These are phyloP conservation scores for Drosophila longiperda DNA, from an alignment of 2,888 invertebrate genomes.

Conservation along the genomic window DNA sequence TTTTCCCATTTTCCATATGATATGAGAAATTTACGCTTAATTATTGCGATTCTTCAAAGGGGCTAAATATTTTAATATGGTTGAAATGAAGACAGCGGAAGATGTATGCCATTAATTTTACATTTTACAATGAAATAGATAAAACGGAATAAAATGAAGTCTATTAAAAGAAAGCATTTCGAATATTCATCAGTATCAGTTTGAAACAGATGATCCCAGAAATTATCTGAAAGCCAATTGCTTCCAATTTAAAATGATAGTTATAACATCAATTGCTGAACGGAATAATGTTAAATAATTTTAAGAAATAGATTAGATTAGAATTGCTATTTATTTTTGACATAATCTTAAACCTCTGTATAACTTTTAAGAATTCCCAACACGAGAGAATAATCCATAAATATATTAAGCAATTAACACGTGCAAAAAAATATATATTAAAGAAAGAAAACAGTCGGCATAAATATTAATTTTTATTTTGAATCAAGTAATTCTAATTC, in stretches of 20 bases:
- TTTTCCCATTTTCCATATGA: background rate
- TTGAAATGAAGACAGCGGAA: background rate
- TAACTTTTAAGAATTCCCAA: background rate
- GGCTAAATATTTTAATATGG: background rate
- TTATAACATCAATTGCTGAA: background rate
- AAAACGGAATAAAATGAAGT: background rate
- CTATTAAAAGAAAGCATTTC: background rate
- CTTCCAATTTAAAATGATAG: background rate
- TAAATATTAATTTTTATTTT: background rate
- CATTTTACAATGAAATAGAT: background rate
- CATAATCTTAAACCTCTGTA: background rate
- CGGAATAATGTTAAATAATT: fast-evolving
- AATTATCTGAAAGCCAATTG: background rate
- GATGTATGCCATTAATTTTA: background rate
- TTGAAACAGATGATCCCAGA: background rate
- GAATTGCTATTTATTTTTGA: background rate
- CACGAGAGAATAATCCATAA: background rate
- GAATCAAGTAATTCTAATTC: background rate
- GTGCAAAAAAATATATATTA: background rate
- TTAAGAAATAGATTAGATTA: background rate
- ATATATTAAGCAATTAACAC: background rate
- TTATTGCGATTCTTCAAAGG: background rate
- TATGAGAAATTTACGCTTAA: background rate
- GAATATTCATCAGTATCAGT: background rate
- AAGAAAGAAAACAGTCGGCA: background rate